Percentiles rank a stretch among this genome's conserved stretches.
phyloP scores from a whole-genome alignment of 1,140 invertebrate genomes.

The Calephelis virginiensis region DNA sequence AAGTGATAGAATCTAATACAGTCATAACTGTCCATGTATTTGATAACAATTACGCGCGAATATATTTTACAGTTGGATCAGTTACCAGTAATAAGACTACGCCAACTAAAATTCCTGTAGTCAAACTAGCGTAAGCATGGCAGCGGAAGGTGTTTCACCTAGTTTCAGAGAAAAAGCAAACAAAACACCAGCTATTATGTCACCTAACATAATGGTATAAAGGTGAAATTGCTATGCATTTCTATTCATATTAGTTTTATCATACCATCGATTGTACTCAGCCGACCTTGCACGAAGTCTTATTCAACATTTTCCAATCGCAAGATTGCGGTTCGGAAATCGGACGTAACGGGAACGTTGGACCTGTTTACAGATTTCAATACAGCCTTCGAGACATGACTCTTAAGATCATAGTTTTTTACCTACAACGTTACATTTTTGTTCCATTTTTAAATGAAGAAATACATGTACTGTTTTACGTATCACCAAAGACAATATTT shows the following conservation, averaged over 20 bases:
- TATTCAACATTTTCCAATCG: constrained; percentile 60
- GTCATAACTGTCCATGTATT: not conserved
- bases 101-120: not conserved
- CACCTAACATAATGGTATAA: not conserved
- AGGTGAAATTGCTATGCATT: not conserved
- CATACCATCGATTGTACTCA: constrained; percentile 22
- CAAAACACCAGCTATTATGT: not conserved
- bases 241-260: constrained; percentile 19
- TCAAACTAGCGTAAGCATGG: not conserved
- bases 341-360: constrained; percentile 49
- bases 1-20: no score
- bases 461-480: no score
- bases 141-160: not conserved
- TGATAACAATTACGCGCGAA: not conserved
- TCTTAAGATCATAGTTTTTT: not conserved
- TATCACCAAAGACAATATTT: no score
- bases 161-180: constrained; percentile 1
- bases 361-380: constrained; percentile 18
- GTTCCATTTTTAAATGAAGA: no score
- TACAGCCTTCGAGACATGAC: constrained; percentile 25
- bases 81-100: not conserved
- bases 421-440: not conserved
- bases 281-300: constrained; percentile 52
- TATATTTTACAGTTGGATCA: not conserved
- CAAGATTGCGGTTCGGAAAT: constrained; percentile 52